Conservation (phyloP, 2,113 vertebrate species). For the Dasyurus viverrinus region DNA sequence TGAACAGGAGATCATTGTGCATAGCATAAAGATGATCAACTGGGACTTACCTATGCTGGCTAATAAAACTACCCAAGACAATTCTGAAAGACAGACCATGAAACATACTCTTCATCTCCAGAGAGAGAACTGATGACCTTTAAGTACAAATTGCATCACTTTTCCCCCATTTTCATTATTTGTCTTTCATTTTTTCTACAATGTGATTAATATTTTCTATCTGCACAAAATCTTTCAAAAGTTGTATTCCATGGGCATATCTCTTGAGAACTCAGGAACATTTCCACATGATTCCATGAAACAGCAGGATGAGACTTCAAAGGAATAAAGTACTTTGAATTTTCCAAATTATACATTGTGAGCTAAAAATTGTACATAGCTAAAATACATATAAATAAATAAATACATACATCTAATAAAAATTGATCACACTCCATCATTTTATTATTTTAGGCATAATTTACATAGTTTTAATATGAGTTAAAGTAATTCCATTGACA, state of each 20-base stretch:
- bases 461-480: not conserved
- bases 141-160: not conserved
- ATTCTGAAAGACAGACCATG: not conserved
- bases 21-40: not conserved
- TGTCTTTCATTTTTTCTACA: not conserved
- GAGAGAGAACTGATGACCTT: not conserved
- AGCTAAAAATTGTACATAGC: not conserved
- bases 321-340: not conserved
- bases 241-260: not conserved
- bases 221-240: not conserved
- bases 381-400: not conserved
- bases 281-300: not conserved
- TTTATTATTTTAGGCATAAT: not conserved
- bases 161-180: not conserved
- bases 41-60: not conserved
- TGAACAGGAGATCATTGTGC: not conserved
- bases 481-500: not conserved
- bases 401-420: not conserved
- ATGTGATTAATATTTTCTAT: not conserved
- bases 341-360: not conserved
- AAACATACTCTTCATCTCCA: not conserved
- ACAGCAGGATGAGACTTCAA: not conserved
- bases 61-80: not conserved
- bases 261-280: not conserved
- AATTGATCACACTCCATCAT: not conserved